A percentile compares a stretch with the other conserved stretches of the same genome.
These are phyloP conservation scores for cat (Felis catus) DNA, from an alignment of 2,113 vertebrate genomes.

Conservation along the genomic window F.catus_Fca126_mat1.0 CM031419.1:205081501-205082000, in stretches of 20 bases:
- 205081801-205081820: not conserved
- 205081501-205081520: not conserved
- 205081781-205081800: not conserved
- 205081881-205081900: no score
- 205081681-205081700: not conserved
- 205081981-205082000: not conserved
- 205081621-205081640: rapidly evolving
- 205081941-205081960: not conserved
- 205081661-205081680: not conserved
- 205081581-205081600: not conserved
- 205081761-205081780: not conserved
- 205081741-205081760: not conserved
- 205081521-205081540: not conserved
- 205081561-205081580: not conserved
- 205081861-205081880: not conserved
- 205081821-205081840: not conserved
- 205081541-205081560: slow-evolving; percentile 3
- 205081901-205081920: not conserved
- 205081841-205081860: not conserved
- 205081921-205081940: not conserved
- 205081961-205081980: not conserved
- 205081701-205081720: not conserved
- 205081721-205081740: not conserved
- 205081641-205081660: no score
- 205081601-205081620: not conserved